Evolutionary conservation across 2,797 vertebrate species (phyloP).

Genomic region (Enteromius anoplus): DNA sequence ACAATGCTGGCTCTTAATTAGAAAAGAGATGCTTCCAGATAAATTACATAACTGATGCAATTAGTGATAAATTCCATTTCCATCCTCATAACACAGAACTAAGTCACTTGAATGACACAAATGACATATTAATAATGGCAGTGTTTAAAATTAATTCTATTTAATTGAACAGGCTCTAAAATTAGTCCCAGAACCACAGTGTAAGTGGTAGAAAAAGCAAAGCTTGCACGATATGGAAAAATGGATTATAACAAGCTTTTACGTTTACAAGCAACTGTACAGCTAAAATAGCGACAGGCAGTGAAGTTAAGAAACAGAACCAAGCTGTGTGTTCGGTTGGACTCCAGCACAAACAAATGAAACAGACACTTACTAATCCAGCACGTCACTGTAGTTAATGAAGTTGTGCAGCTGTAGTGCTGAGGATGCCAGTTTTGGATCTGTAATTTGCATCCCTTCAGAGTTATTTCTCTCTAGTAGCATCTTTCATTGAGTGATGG

Average conservation of each 20-base stretch:
- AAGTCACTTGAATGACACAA: slow-evolving; percentile 21
- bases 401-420: slow-evolving; percentile 29
- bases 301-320: slow-evolving; percentile 12
- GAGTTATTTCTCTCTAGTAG: slow-evolving; percentile 12
- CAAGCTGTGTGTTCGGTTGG: slow-evolving; percentile 25
- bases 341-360: slow-evolving; percentile 39
- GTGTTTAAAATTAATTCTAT: slow-evolving; percentile 27
- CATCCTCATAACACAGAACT: neutral
- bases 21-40: slow-evolving; percentile 25
- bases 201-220: neutral
- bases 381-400: slow-evolving; percentile 34
- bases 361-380: slow-evolving; percentile 33
- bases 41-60: slow-evolving; percentile 19
- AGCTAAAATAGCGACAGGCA: slow-evolving; percentile 12
- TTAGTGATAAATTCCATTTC: neutral
- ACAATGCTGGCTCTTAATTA: slow-evolving; percentile 4
- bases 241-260: slow-evolving; percentile 9
- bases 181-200: neutral
- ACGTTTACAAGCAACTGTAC: neutral
- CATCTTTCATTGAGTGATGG: neutral
- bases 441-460: slow-evolving; percentile 23
- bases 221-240: neutral
- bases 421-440: slow-evolving; percentile 20
- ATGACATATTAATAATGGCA: slow-evolving; percentile 30
- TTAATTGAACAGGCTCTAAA: slow-evolving; percentile 18